Percentiles rank a stretch among this genome's conserved stretches.
Conservation (phyloP, 2,113 vertebrate species). For the Pteronura brasiliensis region DNA sequence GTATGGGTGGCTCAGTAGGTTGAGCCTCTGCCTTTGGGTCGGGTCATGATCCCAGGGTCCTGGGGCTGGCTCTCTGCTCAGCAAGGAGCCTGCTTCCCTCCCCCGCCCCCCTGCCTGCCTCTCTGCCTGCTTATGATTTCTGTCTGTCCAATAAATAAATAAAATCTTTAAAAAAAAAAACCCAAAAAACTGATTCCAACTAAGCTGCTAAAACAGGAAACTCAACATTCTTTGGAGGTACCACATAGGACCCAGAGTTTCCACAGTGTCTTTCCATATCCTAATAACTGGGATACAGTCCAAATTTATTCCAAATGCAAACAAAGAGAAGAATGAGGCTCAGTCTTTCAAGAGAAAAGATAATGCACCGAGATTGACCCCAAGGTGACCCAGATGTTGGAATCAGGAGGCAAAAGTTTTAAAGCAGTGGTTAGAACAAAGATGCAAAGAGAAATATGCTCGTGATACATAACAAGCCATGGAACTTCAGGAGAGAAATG, state of each 20-base stretch:
- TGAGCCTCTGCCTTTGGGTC: no score
- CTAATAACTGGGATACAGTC: background rate
- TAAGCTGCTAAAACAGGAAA: background rate
- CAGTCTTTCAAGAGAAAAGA: background rate
- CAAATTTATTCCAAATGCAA: background rate
- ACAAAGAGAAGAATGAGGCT: background rate
- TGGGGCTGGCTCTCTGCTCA: no score
- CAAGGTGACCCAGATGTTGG: background rate
- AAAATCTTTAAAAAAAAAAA: no score
- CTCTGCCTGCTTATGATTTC: no score
- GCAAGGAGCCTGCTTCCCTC: no score
- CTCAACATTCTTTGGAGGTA: background rate
- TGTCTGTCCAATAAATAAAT: no score
- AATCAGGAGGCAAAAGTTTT: background rate
- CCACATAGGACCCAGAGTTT: background rate
- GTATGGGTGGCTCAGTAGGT: no score
- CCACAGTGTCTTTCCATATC: background rate
- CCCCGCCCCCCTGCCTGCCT: no score
- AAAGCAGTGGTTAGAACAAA: background rate
- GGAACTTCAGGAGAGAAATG: background rate
- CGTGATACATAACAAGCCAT: background rate
- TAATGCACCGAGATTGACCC: background rate
- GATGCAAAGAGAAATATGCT: background rate
- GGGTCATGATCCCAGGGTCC: no score
- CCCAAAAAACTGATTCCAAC: background rate